A percentile compares a stretch with the other conserved stretches of the same genome.
phyloP scores from a whole-genome alignment of 2,888 invertebrate genomes.

The Polydrusus cervinus region DNA sequence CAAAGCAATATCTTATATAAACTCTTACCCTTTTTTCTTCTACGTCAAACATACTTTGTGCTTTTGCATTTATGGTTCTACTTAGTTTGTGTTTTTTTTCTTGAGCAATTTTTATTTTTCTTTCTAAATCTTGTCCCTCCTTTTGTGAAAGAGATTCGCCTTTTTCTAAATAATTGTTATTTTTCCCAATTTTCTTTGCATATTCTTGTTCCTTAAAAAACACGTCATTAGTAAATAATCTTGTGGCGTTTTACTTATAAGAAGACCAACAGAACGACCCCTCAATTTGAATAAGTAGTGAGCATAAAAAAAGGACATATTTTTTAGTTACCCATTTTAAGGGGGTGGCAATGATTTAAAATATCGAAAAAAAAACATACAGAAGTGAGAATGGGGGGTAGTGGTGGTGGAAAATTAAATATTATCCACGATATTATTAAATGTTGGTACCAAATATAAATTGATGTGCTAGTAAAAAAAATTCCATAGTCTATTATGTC shows the following conservation, averaged over 20 bases:
- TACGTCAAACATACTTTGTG: constrained; percentile 89
- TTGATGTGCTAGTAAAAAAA: background rate
- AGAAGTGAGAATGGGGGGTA: too few relatives aligned
- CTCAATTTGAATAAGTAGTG: too few relatives aligned
- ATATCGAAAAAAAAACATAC: too few relatives aligned
- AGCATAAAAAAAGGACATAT: too few relatives aligned
- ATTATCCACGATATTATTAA: too few relatives aligned
- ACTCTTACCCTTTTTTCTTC: constrained; percentile 85
- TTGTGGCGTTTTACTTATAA: too few relatives aligned
- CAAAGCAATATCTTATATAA: too few relatives aligned
- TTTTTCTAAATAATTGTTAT: constrained; percentile 61
- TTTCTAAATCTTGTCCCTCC: constrained; percentile 72
- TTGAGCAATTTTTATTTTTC: constrained; percentile 74
- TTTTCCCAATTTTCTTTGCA: constrained; percentile 61
- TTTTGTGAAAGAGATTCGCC: constrained; percentile 62
- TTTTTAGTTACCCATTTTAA: too few relatives aligned
- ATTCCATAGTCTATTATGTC: too few relatives aligned
- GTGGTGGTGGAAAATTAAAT: too few relatives aligned
- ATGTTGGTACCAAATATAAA: background rate
- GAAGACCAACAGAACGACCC: too few relatives aligned
- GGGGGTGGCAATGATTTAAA: too few relatives aligned
- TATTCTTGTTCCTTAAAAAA: constrained; percentile 63
- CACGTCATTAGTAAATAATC: constrained; percentile 14
- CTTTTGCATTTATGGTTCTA: constrained; percentile 84
- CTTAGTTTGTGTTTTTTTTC: constrained; percentile 80